phyloP scores from a whole-genome alignment of 2,113 vertebrate genomes.

The Oncorhynchus kisutch region DNA sequence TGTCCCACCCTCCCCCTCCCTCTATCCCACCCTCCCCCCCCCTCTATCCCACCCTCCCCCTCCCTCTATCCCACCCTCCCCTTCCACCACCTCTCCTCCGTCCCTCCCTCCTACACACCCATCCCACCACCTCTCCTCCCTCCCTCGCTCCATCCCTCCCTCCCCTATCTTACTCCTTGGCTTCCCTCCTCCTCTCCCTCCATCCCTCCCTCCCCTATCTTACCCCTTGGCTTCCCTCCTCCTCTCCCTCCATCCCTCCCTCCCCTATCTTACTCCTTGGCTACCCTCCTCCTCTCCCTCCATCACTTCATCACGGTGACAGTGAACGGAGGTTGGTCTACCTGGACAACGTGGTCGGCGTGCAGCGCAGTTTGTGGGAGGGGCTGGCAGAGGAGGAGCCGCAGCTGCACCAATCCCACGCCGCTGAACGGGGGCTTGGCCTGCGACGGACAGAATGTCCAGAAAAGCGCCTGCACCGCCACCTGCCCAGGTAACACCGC shows the following conservation, averaged over 20 bases:
- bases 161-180: slow-evolving; percentile 38
- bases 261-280: slow-evolving; percentile 47
- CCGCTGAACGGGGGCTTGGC: slow-evolving; percentile 97
- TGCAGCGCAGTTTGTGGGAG: slow-evolving; percentile 96
- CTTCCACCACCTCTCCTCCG: no score
- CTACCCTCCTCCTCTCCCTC: background rate
- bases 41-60: no score
- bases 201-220: slow-evolving; percentile 21
- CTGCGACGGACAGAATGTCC: slow-evolving; percentile 97
- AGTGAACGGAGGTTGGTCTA: slow-evolving; percentile 98
- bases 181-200: background rate
- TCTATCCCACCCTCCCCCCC: no score
- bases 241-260: slow-evolving; percentile 49
- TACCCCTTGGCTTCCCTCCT: slow-evolving; percentile 10
- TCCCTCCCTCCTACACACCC: no score
- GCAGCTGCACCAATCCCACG: slow-evolving; percentile 97
- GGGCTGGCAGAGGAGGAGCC: slow-evolving; percentile 98
- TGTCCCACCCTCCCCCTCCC: no score
- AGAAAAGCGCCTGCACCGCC: slow-evolving; percentile 98
- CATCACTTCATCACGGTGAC: slow-evolving; percentile 56
- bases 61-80: no score
- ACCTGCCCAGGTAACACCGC: slow-evolving; percentile 88
- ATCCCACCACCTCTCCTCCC: no score
- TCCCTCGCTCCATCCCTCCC: no score
- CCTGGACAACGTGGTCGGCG: slow-evolving; percentile 96